A percentile compares a stretch with the other conserved stretches of the same genome.
Conservation (phyloP, 1,140 invertebrate species). For the Atopsyche davidsoni region DNA sequence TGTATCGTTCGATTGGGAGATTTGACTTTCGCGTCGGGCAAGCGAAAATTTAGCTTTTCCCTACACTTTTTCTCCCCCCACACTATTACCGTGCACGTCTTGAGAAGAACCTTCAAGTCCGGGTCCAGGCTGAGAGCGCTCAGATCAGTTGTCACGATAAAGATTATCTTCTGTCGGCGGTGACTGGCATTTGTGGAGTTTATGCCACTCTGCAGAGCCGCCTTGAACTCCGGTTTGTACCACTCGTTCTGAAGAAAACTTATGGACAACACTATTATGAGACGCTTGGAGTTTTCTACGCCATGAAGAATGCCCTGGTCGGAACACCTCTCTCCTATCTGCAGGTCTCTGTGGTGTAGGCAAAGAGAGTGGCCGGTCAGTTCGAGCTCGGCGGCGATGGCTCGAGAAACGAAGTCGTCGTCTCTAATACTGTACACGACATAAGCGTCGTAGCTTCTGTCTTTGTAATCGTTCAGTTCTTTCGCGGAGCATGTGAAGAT, state of each 20-base stretch:
- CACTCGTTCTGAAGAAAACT: conserved; percentile 70
- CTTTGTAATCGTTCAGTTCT: conserved; percentile 47
- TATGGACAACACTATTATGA: conserved; percentile 68
- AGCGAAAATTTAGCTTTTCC: conserved; percentile 82
- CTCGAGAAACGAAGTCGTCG: conserved; percentile 72
- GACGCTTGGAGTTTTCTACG: conserved; percentile 65
- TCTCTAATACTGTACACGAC: conserved; percentile 81
- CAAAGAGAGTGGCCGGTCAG: conserved; percentile 65
- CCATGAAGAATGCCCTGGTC: conserved; percentile 71
- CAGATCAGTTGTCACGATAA: conserved; percentile 57
- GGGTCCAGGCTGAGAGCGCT: conserved; percentile 69
- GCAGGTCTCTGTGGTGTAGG: conserved; percentile 75
- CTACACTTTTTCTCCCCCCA: conserved; percentile 84
- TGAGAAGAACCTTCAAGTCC: conserved; percentile 73
- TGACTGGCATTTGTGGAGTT: conserved; percentile 63
- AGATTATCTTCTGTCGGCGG: conserved; percentile 67
- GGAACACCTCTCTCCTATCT: conserved; percentile 58
- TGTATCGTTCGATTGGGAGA: conserved; percentile 45
- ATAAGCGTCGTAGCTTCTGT: conserved; percentile 78
- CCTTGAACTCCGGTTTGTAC: conserved; percentile 63
- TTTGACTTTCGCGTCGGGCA: conserved; percentile 65
- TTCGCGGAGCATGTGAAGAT: conserved; percentile 63
- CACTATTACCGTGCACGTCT: conserved; percentile 76
- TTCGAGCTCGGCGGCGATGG: conserved; percentile 73
- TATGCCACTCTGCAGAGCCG: conserved; percentile 65